These are phyloP conservation scores for Bos taurus DNA, from an alignment of 2,113 vertebrate genomes.

Conservation along the genomic window DNA sequence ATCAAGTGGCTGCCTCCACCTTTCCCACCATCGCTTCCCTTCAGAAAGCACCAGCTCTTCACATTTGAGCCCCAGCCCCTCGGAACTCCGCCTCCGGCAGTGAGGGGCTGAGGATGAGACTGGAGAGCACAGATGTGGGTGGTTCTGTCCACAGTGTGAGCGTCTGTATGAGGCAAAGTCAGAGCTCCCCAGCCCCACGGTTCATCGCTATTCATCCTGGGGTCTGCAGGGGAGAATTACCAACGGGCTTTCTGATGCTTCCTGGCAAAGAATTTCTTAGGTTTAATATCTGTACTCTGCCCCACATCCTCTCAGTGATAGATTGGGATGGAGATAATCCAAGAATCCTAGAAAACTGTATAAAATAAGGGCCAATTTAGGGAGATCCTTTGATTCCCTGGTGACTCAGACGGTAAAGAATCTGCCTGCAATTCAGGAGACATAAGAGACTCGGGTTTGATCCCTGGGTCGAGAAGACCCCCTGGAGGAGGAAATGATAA, in stretches of 20 bases:
- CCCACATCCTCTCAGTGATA: neutral
- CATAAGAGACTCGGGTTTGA: neutral
- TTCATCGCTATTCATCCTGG: neutral
- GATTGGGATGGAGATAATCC: neutral
- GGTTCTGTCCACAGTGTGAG: neutral
- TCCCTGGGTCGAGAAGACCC: neutral
- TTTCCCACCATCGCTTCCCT: neutral
- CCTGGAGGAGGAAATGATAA: neutral
- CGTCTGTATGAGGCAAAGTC: neutral
- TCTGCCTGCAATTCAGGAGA: neutral
- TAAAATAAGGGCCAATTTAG: neutral
- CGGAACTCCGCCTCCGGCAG: neutral
- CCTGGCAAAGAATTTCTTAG: neutral
- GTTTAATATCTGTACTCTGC: neutral
- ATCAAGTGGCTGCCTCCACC: neutral
- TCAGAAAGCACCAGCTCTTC: neutral
- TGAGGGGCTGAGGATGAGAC: neutral
- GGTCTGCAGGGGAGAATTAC: neutral
- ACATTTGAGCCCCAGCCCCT: fast-evolving
- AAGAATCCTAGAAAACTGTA: neutral
- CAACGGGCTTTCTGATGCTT: neutral
- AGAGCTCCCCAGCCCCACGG: neutral
- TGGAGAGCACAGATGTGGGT: fast-evolving
- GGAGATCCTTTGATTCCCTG: neutral
- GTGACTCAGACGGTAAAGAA: neutral